A percentile compares a stretch with the other conserved stretches of the same genome.
Evolutionary conservation across 2,888 invertebrate genomes (phyloP).

Genomic region (Argyresthia albistria): DNA sequence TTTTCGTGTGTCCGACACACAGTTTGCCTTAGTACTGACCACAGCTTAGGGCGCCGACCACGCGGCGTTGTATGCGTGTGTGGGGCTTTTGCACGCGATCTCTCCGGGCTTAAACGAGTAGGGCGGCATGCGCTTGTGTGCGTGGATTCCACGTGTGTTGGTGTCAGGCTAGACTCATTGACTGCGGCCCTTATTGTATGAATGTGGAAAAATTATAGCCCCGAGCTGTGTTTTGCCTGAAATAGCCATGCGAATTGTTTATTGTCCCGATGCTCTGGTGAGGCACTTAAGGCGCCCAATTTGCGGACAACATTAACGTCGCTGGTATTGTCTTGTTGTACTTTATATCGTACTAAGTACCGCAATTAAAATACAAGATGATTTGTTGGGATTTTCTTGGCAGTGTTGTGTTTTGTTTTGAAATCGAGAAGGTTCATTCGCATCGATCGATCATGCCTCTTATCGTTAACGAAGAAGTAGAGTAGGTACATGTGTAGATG

Average conservation of each 20-base stretch:
- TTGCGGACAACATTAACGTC: conserved; percentile 55
- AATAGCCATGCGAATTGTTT: conserved; percentile 63
- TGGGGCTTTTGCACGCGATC: conserved; percentile 71
- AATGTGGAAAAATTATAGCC: conserved; percentile 72
- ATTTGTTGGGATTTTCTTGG: no score
- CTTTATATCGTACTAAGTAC: conserved; percentile 56
- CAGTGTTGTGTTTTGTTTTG: no score
- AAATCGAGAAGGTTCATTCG: no score
- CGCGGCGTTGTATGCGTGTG: conserved; percentile 60
- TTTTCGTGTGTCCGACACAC: conserved; percentile 73
- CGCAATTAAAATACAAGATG: conserved; percentile 39
- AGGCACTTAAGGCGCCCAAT: conserved; percentile 64
- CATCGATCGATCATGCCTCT: no score
- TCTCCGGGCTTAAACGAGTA: conserved; percentile 56
- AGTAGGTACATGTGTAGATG: no score
- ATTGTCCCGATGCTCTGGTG: conserved; percentile 35
- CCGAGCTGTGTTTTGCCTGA: conserved; percentile 61
- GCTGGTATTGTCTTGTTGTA: conserved; percentile 46
- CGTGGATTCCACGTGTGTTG: conserved; percentile 57
- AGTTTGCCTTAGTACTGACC: conserved; percentile 71
- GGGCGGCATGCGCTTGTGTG: conserved; percentile 50
- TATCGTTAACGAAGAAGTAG: no score
- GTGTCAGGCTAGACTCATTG: conserved; percentile 71
- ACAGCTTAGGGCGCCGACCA: conserved; percentile 69
- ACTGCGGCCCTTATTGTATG: conserved; percentile 72